Evolutionary conservation across 2,797 vertebrate species (phyloP).

Genomic region (Garrulus glandarius): DNA sequence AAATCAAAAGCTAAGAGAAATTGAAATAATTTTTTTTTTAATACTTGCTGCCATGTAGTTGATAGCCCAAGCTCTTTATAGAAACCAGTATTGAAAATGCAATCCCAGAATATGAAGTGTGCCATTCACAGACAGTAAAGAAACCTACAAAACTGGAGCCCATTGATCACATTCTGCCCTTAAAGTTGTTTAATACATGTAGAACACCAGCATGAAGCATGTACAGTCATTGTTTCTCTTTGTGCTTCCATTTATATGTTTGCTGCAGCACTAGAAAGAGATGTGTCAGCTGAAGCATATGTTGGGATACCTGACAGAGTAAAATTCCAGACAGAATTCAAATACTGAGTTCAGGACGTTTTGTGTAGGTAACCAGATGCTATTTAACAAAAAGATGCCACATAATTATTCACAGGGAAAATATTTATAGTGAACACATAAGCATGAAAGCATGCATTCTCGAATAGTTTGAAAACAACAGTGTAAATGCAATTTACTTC

Average conservation of each 20-base stretch:
- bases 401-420: conserved; percentile 14
- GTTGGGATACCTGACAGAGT: background rate
- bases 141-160: background rate
- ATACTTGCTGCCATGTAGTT: background rate
- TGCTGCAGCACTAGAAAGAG: background rate
- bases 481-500: background rate
- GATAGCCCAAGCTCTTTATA: background rate
- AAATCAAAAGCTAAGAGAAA: background rate
- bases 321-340: background rate
- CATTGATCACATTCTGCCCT: background rate
- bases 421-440: conserved; percentile 13
- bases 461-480: background rate
- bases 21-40: background rate
- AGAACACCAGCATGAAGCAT: background rate
- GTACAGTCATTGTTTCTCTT: background rate
- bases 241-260: background rate
- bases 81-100: background rate
- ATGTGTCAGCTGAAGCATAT: background rate
- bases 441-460: background rate
- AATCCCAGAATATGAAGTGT: background rate
- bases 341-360: background rate
- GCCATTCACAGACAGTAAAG: background rate
- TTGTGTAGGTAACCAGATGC: conserved; percentile 8
- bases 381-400: conserved; percentile 11
- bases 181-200: background rate